Conservation (phyloP, 2,797 vertebrate genomes). For the Manis javanica region DNA sequence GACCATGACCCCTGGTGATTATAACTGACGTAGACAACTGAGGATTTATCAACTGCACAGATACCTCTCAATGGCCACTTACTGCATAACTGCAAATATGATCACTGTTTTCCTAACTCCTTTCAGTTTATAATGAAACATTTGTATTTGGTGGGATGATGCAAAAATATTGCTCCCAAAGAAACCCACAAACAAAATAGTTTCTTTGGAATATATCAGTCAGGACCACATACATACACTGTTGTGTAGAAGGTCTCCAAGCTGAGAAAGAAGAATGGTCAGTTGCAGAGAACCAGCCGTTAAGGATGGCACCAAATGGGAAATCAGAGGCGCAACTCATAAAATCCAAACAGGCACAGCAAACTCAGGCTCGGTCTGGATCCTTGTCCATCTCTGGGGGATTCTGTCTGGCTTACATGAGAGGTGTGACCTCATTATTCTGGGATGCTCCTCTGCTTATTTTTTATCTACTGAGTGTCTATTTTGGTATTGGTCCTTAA, state of each 20-base stretch:
- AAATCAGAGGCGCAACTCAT: not conserved
- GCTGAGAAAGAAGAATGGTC: not conserved
- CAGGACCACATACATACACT: not conserved
- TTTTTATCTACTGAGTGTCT: not conserved
- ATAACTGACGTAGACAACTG: not conserved
- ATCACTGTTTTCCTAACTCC: not conserved
- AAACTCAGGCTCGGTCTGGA: not conserved
- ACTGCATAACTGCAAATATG: not conserved
- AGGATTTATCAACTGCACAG: not conserved
- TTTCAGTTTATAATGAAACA: not conserved
- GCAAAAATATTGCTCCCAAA: not conserved
- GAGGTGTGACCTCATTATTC: not conserved
- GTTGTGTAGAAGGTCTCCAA: not conserved
- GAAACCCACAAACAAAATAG: not conserved
- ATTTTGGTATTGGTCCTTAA: not conserved
- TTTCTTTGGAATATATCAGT: not conserved
- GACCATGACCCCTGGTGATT: not conserved
- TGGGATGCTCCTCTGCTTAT: not conserved
- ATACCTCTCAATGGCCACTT: not conserved
- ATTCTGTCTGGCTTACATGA: not conserved
- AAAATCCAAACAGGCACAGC: not conserved
- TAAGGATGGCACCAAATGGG: not conserved
- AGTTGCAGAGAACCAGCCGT: not conserved
- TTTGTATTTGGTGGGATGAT: not conserved
- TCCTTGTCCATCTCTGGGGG: not conserved